phyloP scores from a whole-genome alignment of 2,888 invertebrate species.

The Celastrina argiolus region DNA sequence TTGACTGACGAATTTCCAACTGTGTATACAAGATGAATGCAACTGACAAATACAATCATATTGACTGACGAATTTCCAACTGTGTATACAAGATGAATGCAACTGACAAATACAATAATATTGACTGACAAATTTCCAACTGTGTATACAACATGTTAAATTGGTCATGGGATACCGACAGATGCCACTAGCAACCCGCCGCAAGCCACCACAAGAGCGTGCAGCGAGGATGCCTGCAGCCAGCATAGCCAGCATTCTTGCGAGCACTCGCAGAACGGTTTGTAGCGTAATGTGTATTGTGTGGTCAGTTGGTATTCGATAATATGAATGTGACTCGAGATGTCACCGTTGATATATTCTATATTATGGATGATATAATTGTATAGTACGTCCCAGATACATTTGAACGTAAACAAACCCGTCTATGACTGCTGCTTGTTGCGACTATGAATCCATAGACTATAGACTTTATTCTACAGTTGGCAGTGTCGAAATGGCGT shows the following conservation, averaged over 20 bases:
- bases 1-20: background rate
- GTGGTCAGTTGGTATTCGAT: constrained; percentile 6
- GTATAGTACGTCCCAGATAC: no score
- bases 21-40: background rate
- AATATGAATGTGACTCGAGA: background rate
- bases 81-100: background rate
- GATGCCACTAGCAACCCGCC: constrained; percentile 49
- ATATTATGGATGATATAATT: background rate
- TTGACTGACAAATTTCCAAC: background rate
- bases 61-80: background rate
- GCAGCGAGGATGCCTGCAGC: constrained; percentile 61
- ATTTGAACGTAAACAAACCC: no score
- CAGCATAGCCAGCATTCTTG: constrained; percentile 60
- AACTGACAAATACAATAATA: background rate
- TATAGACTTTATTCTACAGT: no score
- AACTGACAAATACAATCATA: no score
- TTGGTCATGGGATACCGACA: constrained; percentile 44
- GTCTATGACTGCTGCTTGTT: no score
- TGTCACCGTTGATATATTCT: background rate
- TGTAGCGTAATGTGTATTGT: constrained; percentile 42
- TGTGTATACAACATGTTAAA: background rate
- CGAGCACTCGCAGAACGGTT: constrained; percentile 61
- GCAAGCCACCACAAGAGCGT: constrained; percentile 47
- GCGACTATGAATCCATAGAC: no score
- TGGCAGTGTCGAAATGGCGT: no score